These are phyloP conservation scores for Callosobruchus maculatus DNA, from an alignment of 2,888 invertebrate genomes.

Conservation along the genomic window DNA sequence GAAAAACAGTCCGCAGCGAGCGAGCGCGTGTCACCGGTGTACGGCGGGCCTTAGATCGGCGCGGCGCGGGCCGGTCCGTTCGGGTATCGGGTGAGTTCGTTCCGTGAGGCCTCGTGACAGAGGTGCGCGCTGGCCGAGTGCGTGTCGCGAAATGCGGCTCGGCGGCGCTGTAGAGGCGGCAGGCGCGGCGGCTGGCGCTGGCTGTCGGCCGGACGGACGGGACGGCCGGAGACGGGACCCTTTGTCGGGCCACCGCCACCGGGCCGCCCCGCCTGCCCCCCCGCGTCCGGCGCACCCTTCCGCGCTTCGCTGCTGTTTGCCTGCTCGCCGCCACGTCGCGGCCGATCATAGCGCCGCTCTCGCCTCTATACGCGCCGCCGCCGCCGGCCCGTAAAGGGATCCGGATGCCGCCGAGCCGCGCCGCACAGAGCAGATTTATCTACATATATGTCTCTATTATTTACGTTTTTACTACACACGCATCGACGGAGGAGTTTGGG, in stretches of 20 bases:
- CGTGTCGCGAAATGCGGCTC: conserved; percentile 21
- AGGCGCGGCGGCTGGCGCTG: not conserved
- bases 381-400: not conserved
- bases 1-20: not conserved
- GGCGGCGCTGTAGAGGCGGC: conserved; percentile 28
- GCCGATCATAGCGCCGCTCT: not conserved
- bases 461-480: no score
- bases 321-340: not conserved
- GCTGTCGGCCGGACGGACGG: conserved; percentile 10
- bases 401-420: no score
- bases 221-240: conserved; percentile 14
- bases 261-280: conserved; percentile 7
- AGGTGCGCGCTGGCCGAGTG: conserved; percentile 23
- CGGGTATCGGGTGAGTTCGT: conserved; percentile 35
- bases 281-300: not conserved
- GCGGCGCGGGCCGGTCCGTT: conserved; percentile 37
- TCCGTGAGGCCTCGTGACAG: no score
- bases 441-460: no score
- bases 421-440: no score
- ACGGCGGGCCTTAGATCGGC: conserved; percentile 2
- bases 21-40: not conserved
- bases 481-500: no score
- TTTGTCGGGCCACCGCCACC: conserved; percentile 10
- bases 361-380: not conserved
- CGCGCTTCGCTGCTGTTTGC: not conserved